These are phyloP conservation scores for Eremophila alpestris DNA, from an alignment of 2,797 vertebrate species.

Conservation along the genomic window DNA sequence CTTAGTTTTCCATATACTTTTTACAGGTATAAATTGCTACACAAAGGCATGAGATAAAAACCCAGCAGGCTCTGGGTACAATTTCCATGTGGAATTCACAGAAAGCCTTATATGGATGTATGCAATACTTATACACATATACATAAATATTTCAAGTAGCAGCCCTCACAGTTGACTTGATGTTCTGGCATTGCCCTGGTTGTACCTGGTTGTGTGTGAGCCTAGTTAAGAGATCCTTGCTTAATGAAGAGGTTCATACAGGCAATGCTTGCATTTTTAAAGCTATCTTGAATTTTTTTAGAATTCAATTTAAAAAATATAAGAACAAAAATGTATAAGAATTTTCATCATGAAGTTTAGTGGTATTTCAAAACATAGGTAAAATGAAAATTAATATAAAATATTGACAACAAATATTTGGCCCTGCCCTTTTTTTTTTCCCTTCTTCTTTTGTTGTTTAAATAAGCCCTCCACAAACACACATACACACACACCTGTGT, in stretches of 20 bases:
- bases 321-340: background rate
- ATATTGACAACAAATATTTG: background rate
- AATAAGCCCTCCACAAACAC: background rate
- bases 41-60: background rate
- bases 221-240: background rate
- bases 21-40: background rate
- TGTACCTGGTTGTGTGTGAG: background rate
- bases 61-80: background rate
- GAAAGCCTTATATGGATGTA: background rate
- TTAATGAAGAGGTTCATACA: background rate
- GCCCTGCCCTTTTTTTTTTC: background rate
- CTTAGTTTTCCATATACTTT: background rate
- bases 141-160: background rate
- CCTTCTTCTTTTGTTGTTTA: background rate
- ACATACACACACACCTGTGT: background rate
- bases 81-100: background rate
- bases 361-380: background rate
- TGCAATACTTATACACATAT: background rate
- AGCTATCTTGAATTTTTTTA: background rate
- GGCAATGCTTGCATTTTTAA: background rate
- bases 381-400: background rate
- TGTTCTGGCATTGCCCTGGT: background rate
- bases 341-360: background rate
- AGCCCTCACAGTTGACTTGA: rapidly evolving
- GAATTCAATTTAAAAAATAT: background rate